Evolutionary conservation across 2,888 invertebrate species (phyloP), one percentile per base, ranked within the genome.

Genomic region (Oconnorella tubifera): DNA sequence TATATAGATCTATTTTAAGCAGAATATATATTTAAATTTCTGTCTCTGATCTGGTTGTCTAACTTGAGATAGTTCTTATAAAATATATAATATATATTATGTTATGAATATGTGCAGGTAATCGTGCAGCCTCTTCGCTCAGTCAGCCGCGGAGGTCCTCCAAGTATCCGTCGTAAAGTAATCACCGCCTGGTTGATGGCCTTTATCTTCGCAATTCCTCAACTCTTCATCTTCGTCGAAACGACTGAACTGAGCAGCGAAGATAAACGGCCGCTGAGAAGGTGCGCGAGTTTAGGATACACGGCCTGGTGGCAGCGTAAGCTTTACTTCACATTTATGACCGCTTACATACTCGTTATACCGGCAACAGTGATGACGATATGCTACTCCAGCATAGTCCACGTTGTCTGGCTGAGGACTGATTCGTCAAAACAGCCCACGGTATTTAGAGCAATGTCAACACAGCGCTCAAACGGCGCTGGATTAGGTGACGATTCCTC

Each of bases 251-350:
- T 73, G 32, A 76, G 49, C 1, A 49, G 74, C 2, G 69, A 70
- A 2, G 77, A 79, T 55, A 80, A 80, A 1, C 70, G 71, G 3
- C 68, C 75, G 0, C 72, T 76, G n/a, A 76, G 77, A 63, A 70
- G 75, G 59, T 83, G 83, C 69, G 70, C 73, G 56, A 82, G 83
- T 69, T 71, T 72, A 1, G 83, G 83, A 14, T 83, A 83, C 73
- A 81, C 81, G 25, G 78, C 76, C 0, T 72, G 74, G 51, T 83
- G 83, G 83, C 83, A 83, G 68, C 73, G 83, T 2, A 83, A 83
- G 69, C 23, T 51, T 3, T 82, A 83, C 72, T 80, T 83, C 63
- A 76, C 80, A 25, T 83, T 80, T 75, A 76, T 81, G 33, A 82
- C 83, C 6, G 70, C 74, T 58, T 83, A 82, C 72, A 81, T 83